Evolutionary conservation across 2,888 invertebrate genomes (phyloP), one percentile per base, ranked within the genome.

Genomic region (Nudaria mundana): DNA sequence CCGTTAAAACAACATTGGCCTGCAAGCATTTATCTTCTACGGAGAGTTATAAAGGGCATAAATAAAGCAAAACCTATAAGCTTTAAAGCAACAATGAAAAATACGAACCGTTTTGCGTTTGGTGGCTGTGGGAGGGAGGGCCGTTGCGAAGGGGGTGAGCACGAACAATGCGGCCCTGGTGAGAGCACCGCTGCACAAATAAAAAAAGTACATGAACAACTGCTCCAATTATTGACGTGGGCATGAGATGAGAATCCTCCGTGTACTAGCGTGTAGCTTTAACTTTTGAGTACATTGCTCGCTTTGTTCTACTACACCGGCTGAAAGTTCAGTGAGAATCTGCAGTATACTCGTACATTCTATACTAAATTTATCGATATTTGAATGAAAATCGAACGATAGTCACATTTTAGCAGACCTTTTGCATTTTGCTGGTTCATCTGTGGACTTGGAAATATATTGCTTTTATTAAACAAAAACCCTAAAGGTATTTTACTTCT

Each of bases 81-180:
- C 76, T 85, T 81, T 83, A 84, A 79, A 85, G 82, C 81, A 86
- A 86, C 87, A 86, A 86, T 86, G 86, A 88, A 87, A 87, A 87
- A 87, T 87, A 87, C 87, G 83, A 78, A 87, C 87, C 86, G 84
- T 83, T 86, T 84, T 81, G 76, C 74, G 82, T 73, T 54, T 77
- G 76, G 74, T 57, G 66, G 68, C 59, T 63, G 55, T 55, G 65
- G 49, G 64, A 37, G 48, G 61, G 58, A 50, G 68, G 56, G 54
- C 66, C 50, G 62, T 63, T 22, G 58, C 55, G 61, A 56, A 66
- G 66, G 59, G 57, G 63, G 66, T 57, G 71, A 68, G 65, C 78
- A 65, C 62, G 80, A 80, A 84, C 85, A 86, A 81, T 80, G 79
- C 75, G 71, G 76, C 68, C 71, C 81, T 59, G 78, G 65, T 65